Conservation (phyloP, 2,888 invertebrate species). For the Meiosimyza decipiens region DNA sequence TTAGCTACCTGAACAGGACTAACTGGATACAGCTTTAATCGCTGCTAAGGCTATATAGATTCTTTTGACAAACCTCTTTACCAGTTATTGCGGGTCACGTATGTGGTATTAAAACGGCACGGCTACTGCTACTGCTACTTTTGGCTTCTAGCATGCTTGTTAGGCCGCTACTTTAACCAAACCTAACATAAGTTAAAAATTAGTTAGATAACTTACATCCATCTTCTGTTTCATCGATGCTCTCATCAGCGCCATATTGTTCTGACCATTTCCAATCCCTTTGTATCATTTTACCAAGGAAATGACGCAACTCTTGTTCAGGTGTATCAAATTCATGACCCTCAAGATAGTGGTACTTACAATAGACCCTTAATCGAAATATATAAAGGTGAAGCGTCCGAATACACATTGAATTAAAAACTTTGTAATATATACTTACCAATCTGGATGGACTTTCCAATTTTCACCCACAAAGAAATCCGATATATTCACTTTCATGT, state of each 20-base stretch:
- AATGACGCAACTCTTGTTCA: constrained; percentile 81
- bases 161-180: no score
- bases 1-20: no score
- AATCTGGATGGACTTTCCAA: constrained; percentile 87
- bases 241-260: constrained; percentile 69
- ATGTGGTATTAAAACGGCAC: no score
- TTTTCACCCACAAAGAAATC: constrained; percentile 78
- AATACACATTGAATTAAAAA: no score
- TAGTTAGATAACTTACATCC: constrained; percentile 51
- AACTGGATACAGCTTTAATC: no score
- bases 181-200: constrained; percentile 27
- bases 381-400: not conserved
- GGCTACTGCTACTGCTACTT: no score
- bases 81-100: no score
- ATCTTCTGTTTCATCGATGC: constrained; percentile 56
- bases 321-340: constrained; percentile 79
- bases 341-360: constrained; percentile 86
- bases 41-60: no score
- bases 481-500: constrained; percentile 76
- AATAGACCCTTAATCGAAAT: constrained; percentile 76
- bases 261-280: constrained; percentile 74
- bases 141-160: no score
- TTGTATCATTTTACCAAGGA: constrained; percentile 75
- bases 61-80: no score
- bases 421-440: constrained; percentile 69